Percentiles rank a stretch among this genome's conserved stretches.
Evolutionary conservation across 2,888 invertebrate species (phyloP).

Genomic region (Psococerastis gibbosa): DNA sequence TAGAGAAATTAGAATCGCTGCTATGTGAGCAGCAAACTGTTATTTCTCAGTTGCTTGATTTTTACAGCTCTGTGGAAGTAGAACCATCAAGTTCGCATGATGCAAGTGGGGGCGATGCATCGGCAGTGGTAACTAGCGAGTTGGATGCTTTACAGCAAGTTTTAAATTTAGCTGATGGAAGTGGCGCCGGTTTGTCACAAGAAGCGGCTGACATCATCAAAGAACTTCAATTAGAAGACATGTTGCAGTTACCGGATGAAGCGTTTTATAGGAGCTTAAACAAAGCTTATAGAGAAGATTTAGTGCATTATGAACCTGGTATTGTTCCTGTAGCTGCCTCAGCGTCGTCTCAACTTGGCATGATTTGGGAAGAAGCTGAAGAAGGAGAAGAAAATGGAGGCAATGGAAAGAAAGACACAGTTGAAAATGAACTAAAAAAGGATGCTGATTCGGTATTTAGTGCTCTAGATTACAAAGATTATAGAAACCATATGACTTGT

Average conservation of each 20-base stretch:
- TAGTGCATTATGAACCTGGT: constrained; percentile 37
- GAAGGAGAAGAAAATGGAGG: constrained; percentile 36
- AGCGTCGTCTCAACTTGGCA: constrained; percentile 54
- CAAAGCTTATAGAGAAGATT: constrained; percentile 68
- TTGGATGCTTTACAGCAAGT: constrained; percentile 9
- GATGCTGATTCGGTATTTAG: constrained; percentile 39
- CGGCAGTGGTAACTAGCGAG: constrained; percentile 13
- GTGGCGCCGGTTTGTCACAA: constrained; percentile 16
- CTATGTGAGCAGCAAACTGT: constrained; percentile 81
- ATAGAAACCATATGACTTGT: constrained; percentile 51
- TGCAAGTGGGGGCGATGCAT: constrained; percentile 19
- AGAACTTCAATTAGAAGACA: constrained; percentile 22
- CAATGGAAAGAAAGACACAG: constrained; percentile 23
- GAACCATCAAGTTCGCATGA: constrained; percentile 26
- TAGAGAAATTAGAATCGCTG: constrained; percentile 72
- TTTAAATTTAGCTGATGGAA: constrained; percentile 12
- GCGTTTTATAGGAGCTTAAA: constrained; percentile 76
- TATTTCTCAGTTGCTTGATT: constrained; percentile 67
- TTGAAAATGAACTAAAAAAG: constrained; percentile 18
- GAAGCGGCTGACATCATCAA: constrained; percentile 19
- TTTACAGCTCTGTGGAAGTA: constrained; percentile 43
- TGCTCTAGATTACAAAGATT: constrained; percentile 59
- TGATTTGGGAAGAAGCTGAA: constrained; percentile 76
- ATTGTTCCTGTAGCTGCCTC: constrained; percentile 29
- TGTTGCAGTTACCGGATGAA: constrained; percentile 43